Evolutionary conservation across 2,888 invertebrate genomes (phyloP), one percentile per base, ranked within the genome.

Genomic region (Eueremaeus valkanovi): DNA sequence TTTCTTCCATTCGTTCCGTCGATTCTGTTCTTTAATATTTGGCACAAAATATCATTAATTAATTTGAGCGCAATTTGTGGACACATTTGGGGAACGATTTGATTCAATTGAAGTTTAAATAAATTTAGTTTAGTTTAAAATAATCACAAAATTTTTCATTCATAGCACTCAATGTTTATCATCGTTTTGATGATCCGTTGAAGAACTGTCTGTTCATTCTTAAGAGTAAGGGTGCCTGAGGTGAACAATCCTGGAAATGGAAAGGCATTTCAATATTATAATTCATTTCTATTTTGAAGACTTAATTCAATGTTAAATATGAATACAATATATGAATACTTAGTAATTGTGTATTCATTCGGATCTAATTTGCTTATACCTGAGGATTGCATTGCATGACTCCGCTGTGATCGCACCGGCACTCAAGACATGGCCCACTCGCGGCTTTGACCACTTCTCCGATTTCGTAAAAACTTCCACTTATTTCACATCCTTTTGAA

Each of bases 341-440:
- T n/a, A n/a, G n/a, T n/a, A n/a, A n/a, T n/a, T n/a, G n/a, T n/a
- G n/a, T n/a, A n/a, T 11, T 45, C 9, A 21, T 70, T 24, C 9
- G 16, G 1, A 70, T 40, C 18, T 24, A 51, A 49, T 29, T 21
- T 18, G 27, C 8, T 9, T 9, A 18, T 68, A 74, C 89, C 84
- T 90, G 90, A 76, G 95, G 95, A 85, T 94, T 92, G 85, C 95
- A 95, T 85, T 93, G 90, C 94, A 95, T 94, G 85, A 93, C 91
- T 81, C 94, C 94, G 84, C 92, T 90, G 79, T 91, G 90, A 82
- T 93, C 93, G 85, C 95, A 95, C 93, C 89, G 91, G 92, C 95
- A 95, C 84, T 92, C 90, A 85, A 93, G 89, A 86, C 95, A 95
- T 82, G 95, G 94, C 81, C 93, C 93, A 81, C 93, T 94, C 73